Percentiles rank a stretch among this genome's conserved stretches.
Evolutionary conservation across 2,888 invertebrate species (phyloP).

Genomic region (Phytoseiulus persimilis): DNA sequence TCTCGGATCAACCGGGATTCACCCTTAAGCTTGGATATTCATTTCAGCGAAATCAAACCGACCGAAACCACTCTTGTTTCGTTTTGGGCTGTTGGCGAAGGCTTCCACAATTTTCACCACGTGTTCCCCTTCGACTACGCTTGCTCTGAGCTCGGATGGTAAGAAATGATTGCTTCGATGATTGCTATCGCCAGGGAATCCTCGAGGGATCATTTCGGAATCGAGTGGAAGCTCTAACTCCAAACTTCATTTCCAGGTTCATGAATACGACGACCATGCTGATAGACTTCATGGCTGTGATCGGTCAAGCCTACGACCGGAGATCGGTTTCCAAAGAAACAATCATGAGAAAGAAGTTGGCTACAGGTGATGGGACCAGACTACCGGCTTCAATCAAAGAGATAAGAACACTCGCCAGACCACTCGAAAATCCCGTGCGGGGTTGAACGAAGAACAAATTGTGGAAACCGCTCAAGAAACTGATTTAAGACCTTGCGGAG

Average conservation of each 20-base stretch:
- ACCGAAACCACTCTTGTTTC: constrained; percentile 47
- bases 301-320: constrained; percentile 49
- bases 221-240: no score
- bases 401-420: neutral
- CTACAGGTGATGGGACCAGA: constrained; percentile 47
- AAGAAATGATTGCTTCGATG: neutral
- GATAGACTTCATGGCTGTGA: constrained; percentile 49
- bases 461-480: neutral
- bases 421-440: neutral
- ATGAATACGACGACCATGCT: constrained; percentile 49
- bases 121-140: constrained; percentile 21
- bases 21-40: constrained; percentile 48
- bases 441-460: neutral
- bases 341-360: constrained; percentile 46
- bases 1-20: no score
- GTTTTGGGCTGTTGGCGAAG: constrained; percentile 33
- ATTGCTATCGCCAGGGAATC: no score
- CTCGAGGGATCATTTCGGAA: no score
- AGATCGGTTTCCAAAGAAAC: constrained; percentile 47
- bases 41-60: constrained; percentile 52
- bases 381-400: constrained; percentile 22
- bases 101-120: constrained; percentile 28
- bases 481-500: neutral
- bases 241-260: constrained; percentile 10
- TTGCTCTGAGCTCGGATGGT: constrained; percentile 43